A percentile compares a stretch with the other conserved stretches of the same genome.
These are phyloP conservation scores for Hemithea aestivaria DNA, from an alignment of 2,888 invertebrate species.

Conservation along the genomic window DNA sequence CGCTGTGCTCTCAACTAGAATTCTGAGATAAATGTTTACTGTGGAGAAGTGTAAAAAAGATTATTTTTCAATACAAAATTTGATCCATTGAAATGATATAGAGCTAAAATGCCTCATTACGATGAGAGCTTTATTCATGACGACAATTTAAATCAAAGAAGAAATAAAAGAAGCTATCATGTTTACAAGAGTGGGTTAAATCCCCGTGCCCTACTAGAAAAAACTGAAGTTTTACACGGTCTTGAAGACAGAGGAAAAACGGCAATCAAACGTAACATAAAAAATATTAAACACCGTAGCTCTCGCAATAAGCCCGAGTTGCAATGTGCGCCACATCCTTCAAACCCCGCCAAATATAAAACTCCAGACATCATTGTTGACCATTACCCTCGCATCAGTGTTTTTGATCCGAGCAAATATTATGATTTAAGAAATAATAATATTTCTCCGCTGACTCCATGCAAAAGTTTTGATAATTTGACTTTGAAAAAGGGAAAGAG, in stretches of 20 bases:
- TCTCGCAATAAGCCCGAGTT: slow-evolving; percentile 50
- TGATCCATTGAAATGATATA: no score
- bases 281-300: slow-evolving; percentile 61
- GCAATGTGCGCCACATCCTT: slow-evolving; percentile 31
- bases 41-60: slow-evolving; percentile 8
- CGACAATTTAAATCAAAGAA: slow-evolving; percentile 69
- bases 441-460: slow-evolving; percentile 50
- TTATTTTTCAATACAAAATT: no score
- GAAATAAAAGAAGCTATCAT: slow-evolving; percentile 73
- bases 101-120: slow-evolving; percentile 68
- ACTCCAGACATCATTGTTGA: slow-evolving; percentile 61
- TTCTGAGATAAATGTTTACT: slow-evolving; percentile 7
- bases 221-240: slow-evolving; percentile 53
- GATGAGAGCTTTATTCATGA: slow-evolving; percentile 74
- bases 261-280: slow-evolving; percentile 66
- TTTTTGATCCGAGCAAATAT: slow-evolving; percentile 60
- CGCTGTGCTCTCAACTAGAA: slow-evolving; percentile 36
- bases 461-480: slow-evolving; percentile 73
- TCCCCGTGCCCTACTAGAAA: slow-evolving; percentile 53
- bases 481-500: slow-evolving; percentile 49
- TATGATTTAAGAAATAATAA: slow-evolving; percentile 66
- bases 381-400: slow-evolving; percentile 61
- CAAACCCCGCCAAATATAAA: slow-evolving; percentile 41
- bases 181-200: slow-evolving; percentile 70
- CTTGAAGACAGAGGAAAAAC: slow-evolving; percentile 63